These are phyloP conservation scores for Pterophyllum scalare DNA, from an alignment of 2,113 vertebrate genomes.

Conservation along the genomic window DNA sequence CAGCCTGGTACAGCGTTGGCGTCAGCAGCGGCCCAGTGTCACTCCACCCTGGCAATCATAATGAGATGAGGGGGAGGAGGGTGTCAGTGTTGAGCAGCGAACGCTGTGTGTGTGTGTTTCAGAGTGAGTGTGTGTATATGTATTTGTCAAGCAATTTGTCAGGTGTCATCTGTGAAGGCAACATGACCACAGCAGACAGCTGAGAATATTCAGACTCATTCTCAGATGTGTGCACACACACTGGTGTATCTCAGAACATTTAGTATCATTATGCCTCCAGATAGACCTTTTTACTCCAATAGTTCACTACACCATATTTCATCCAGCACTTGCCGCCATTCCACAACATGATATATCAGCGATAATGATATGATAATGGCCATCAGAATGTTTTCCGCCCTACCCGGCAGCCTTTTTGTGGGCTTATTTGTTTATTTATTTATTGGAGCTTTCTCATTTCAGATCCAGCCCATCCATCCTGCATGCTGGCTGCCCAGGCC, in stretches of 20 bases:
- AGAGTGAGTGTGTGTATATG: slow-evolving; percentile 33
- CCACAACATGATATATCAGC: slow-evolving; percentile 57
- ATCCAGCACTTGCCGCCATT: slow-evolving; percentile 63
- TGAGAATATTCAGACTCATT: slow-evolving; percentile 62
- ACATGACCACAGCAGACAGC: slow-evolving; percentile 54
- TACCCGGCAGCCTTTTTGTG: slow-evolving; percentile 66
- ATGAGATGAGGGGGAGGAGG: slow-evolving; percentile 82
- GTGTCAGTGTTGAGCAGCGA: not conserved
- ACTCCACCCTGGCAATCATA: slow-evolving; percentile 84
- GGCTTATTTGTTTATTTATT: slow-evolving; percentile 59
- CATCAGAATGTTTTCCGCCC: slow-evolving; percentile 63
- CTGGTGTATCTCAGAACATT: slow-evolving; percentile 26
- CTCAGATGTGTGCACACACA: slow-evolving; percentile 28
- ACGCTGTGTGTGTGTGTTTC: not conserved
- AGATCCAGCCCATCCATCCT: slow-evolving; percentile 69
- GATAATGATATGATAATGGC: slow-evolving; percentile 74
- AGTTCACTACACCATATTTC: slow-evolving; percentile 44
- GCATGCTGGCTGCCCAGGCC: slow-evolving; percentile 68
- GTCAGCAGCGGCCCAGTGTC: slow-evolving; percentile 84
- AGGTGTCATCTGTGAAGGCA: slow-evolving; percentile 80
- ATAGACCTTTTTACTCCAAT: slow-evolving; percentile 50
- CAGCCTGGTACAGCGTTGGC: slow-evolving; percentile 81
- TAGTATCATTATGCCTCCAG: slow-evolving; percentile 49
- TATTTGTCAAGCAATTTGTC: slow-evolving; percentile 84
- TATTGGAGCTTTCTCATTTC: slow-evolving; percentile 66